Evolutionary conservation across 2,797 vertebrate genomes (phyloP).

Genomic region (Vespertilio murinus): DNA sequence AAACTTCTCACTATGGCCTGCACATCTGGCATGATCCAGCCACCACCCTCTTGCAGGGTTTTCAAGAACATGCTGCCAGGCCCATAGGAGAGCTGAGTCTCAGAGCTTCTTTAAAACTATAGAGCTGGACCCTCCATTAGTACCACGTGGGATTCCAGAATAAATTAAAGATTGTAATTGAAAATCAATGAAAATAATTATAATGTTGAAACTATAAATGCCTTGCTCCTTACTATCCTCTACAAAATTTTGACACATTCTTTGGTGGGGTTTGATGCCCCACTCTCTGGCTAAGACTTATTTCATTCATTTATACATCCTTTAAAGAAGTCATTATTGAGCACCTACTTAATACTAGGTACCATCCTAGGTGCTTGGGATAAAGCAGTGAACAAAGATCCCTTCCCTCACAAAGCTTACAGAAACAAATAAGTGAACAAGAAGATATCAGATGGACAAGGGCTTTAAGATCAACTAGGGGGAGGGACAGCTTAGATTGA

Average conservation of each 20-base stretch:
- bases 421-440: background rate
- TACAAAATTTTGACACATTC: background rate
- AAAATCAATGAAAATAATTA: background rate
- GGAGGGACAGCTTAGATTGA: background rate
- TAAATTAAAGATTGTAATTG: background rate
- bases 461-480: background rate
- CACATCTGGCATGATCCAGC: background rate
- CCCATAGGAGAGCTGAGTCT: background rate
- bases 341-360: background rate
- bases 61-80: background rate
- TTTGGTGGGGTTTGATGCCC: background rate
- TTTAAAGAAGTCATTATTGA: background rate
- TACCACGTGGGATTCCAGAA: background rate
- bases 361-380: background rate
- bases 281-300: background rate
- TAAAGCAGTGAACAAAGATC: background rate
- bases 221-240: background rate
- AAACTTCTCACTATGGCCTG: background rate
- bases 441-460: background rate
- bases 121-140: background rate
- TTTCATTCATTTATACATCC: background rate
- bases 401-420: background rate
- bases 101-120: background rate
- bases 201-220: background rate
- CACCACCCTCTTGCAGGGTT: background rate